phyloP scores from a whole-genome alignment of 2,888 invertebrate species.

The Drosophila nigricruria region DNA sequence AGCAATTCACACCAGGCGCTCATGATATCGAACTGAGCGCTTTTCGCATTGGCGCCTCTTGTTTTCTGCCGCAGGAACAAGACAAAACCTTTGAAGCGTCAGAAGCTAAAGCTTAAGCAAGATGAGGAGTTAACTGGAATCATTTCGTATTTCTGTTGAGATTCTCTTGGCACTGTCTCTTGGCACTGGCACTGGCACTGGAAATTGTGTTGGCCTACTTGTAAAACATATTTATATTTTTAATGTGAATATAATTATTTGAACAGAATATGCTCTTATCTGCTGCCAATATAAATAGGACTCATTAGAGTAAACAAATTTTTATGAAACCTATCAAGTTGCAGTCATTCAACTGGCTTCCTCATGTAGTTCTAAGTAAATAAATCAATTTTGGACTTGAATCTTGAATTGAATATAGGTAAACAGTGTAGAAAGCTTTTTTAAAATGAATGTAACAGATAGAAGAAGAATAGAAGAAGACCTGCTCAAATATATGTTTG shows the following conservation, averaged over 20 bases:
- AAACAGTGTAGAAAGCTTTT: too few species aligned
- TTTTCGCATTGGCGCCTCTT: conserved; percentile 44
- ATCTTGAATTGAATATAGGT: too few species aligned
- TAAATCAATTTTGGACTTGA: background rate
- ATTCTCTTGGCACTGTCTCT: background rate
- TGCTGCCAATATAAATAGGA: background rate
- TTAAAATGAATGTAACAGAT: too few species aligned
- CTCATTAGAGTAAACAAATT: background rate
- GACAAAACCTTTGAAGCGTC: conserved; percentile 6
- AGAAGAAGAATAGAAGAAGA: too few species aligned
- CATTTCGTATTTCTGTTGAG: background rate
- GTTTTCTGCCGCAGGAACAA: conserved; percentile 36
- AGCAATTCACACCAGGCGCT: conserved; percentile 73
- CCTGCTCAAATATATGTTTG: too few species aligned
- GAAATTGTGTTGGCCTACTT: too few species aligned
- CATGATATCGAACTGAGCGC: conserved; percentile 46
- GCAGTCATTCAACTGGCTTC: too few species aligned
- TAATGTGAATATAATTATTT: too few species aligned
- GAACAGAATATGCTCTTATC: background rate
- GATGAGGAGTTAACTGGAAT: background rate
- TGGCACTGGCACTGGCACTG: too few species aligned
- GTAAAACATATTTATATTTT: too few species aligned
- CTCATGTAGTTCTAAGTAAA: background rate
- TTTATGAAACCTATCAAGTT: too few species aligned
- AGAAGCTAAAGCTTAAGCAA: background rate